Evolutionary conservation across 1,140 invertebrate species (phyloP).

Genomic region (Drosophila sp.): DNA sequence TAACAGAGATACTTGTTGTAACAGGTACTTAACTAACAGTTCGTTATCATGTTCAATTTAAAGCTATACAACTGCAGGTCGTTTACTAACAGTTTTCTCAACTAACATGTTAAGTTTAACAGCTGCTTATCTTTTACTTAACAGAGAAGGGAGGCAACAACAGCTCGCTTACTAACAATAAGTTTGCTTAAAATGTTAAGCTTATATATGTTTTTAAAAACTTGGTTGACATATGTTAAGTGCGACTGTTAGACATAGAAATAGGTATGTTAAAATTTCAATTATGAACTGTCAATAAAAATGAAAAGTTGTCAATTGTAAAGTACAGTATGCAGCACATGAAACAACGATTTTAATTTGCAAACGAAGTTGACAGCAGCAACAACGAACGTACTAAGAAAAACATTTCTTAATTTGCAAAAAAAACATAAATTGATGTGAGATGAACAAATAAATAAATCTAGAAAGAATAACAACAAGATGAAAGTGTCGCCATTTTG

Average conservation of each 20-base stretch:
- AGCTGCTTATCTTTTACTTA: neutral
- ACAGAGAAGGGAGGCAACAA: too few relatives aligned
- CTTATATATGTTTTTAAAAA: neutral
- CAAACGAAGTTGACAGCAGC: constrained; percentile 20
- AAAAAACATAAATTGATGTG: constrained; percentile 24
- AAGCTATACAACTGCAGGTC: neutral
- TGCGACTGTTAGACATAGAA: too few relatives aligned
- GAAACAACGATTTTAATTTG: constrained; percentile 42
- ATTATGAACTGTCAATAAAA: constrained; percentile 9
- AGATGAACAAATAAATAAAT: constrained; percentile 30
- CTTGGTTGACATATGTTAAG: neutral
- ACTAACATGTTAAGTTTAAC: neutral
- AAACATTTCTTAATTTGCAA: constrained; percentile 41
- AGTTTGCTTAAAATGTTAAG: neutral
- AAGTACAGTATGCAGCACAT: constrained; percentile 33
- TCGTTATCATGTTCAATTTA: neutral
- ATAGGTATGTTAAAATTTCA: neutral
- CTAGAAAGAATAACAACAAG: constrained; percentile 27
- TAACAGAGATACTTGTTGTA: neutral
- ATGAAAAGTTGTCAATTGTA: constrained; percentile 1
- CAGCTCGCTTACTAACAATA: too few relatives aligned
- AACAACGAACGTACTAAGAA: constrained; percentile 36
- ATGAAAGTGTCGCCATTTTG: constrained; percentile 57
- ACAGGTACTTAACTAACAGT: neutral
- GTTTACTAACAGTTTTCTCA: neutral